Conservation (phyloP, 1,140 invertebrate species). For the Uloborus diversus region DNA sequence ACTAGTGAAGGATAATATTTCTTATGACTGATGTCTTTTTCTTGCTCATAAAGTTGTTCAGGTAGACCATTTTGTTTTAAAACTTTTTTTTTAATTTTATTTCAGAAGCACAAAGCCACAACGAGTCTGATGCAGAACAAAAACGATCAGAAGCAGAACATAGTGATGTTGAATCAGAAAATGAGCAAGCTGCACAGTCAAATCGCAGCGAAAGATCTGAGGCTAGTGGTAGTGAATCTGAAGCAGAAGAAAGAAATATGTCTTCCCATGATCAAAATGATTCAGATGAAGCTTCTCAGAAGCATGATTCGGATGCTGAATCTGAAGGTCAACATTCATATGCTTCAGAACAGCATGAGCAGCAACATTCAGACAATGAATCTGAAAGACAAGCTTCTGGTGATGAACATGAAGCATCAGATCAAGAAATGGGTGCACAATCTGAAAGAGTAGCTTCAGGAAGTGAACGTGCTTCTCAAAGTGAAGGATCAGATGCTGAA, state of each 20-base stretch:
- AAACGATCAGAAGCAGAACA: conserved; percentile 13
- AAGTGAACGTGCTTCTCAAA: too few species aligned
- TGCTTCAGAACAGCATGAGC: conserved; percentile 1
- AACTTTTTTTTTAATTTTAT: not conserved
- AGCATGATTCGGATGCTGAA: conserved; percentile 24
- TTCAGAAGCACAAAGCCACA: conserved; percentile 1
- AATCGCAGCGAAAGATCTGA: conserved; percentile 2
- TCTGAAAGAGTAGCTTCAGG: too few species aligned
- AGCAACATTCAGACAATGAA: conserved; percentile 36
- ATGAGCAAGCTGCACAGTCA: conserved; percentile 9
- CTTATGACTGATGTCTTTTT: too few species aligned
- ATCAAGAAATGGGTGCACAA: too few species aligned
- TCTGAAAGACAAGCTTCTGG: conserved; percentile 14
- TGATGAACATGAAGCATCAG: not conserved
- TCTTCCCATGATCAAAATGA: not conserved
- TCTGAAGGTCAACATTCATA: conserved; percentile 17
- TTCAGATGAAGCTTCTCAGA: conserved; percentile 9
- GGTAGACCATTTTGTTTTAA: too few species aligned
- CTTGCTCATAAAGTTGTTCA: too few species aligned
- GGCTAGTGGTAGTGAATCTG: conserved; percentile 14
- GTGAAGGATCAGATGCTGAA: too few species aligned
- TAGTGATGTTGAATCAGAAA: conserved; percentile 33
- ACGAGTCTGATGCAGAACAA: conserved; percentile 18
- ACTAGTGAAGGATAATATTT: too few species aligned
- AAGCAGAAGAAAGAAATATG: not conserved